Percentiles rank a stretch among this genome's conserved stretches.
These are phyloP conservation scores for Nomada flava DNA, from an alignment of 2,888 invertebrate species.

Conservation along the genomic window DNA sequence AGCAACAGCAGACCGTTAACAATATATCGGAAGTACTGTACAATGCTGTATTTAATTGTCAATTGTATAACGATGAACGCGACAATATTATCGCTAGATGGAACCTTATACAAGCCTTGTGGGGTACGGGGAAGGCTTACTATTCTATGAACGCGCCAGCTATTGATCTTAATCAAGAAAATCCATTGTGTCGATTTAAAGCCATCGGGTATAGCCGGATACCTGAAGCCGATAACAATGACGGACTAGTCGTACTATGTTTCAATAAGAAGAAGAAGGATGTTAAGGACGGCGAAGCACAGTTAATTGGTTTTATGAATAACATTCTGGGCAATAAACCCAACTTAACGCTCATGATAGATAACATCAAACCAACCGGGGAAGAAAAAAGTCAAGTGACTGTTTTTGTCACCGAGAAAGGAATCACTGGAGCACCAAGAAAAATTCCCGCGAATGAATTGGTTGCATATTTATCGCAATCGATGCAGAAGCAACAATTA, in stretches of 20 bases:
- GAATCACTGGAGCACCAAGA: slow-evolving; percentile 87
- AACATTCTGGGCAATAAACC: slow-evolving; percentile 93
- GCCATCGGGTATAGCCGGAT: slow-evolving; percentile 96
- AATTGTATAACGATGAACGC: slow-evolving; percentile 97
- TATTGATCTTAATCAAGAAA: slow-evolving; percentile 93
- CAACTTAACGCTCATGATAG: slow-evolving; percentile 91
- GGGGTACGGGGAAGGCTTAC: slow-evolving; percentile 94
- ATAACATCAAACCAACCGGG: slow-evolving; percentile 91
- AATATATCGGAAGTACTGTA: slow-evolving; percentile 89
- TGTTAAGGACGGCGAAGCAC: slow-evolving; percentile 85
- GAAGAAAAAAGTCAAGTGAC: slow-evolving; percentile 91
- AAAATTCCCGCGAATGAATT: slow-evolving; percentile 91
- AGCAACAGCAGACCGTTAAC: slow-evolving; percentile 85
- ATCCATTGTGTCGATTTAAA: slow-evolving; percentile 97
- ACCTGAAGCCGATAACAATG: slow-evolving; percentile 94
- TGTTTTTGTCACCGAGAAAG: slow-evolving; percentile 90
- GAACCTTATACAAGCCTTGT: slow-evolving; percentile 96
- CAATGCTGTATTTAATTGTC: slow-evolving; percentile 91
- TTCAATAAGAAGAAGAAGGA: slow-evolving; percentile 94
- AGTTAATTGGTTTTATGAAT: slow-evolving; percentile 87
- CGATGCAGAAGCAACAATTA: slow-evolving; percentile 90
- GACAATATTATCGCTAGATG: slow-evolving; percentile 97
- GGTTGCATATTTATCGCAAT: slow-evolving; percentile 89
- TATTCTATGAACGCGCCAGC: slow-evolving; percentile 91
- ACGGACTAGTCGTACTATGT: slow-evolving; percentile 94